Evolutionary conservation across 2,888 invertebrate species (phyloP), one percentile per base, ranked within the genome.

Genomic region (Lycaena phlaeas): DNA sequence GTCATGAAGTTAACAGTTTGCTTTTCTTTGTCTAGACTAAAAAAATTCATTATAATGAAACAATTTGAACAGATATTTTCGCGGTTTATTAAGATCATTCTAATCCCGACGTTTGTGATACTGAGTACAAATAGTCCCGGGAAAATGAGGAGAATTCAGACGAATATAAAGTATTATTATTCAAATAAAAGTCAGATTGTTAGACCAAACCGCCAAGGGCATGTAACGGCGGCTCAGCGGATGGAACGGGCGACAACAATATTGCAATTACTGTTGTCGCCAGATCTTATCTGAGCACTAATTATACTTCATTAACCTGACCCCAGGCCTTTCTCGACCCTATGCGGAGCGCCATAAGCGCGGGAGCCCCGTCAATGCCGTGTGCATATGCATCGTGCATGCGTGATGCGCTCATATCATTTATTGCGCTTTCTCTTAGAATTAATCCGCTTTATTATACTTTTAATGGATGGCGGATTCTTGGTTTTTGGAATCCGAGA

Each of bases 201-300:
- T 14, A 31, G 11, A 11, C 18, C 3, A 34, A 34, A 34, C 22
- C 7, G 11, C 34, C 22, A 34, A 34, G 22, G 36, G 26, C 26
- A 34, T 34, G 18, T 18, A 34, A 22, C 22, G 4, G 38, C 34
- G 39, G 44, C 40, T 36, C 43, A 36, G 45, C 43, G 46, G 39
- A 38, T 38, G 46, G 49, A 41, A 45, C 50, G 44, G 42, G 52
- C 43, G 50, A 51, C 54, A 53, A 50, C 52, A 45, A 51, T 51
- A 51, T 51, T 42, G 46, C 50, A 55, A 55, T 55, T 55, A 55
- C 44, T 41, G 36, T 37, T 44, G 44, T 46, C 47, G 45, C 44
- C 46, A 46, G 53, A 50, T 50, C 46, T 46, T 50, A 50, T 49
- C 51, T 40, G 9, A 31, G 4, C 36, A 30, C 42, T 43, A 47